Conservation (phyloP, 2,888 invertebrate species). For the Acanthosepion esculentum region DNA sequence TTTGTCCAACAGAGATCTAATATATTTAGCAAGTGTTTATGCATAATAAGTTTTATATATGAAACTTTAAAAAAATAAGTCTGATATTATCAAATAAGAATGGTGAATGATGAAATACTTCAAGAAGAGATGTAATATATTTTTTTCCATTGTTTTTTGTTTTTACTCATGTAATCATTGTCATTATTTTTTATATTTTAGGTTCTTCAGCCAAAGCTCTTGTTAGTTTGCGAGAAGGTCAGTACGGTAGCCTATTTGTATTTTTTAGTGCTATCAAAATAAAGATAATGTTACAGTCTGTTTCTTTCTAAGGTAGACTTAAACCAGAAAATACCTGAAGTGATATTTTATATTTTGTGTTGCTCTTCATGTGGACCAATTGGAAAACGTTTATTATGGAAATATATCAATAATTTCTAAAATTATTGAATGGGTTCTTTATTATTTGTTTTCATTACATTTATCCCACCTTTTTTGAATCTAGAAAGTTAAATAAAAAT, state of each 20-base stretch:
- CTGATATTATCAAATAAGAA: background rate
- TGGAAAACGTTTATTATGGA: background rate
- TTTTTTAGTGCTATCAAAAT: background rate
- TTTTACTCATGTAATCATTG: background rate
- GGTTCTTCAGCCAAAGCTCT: constrained; percentile 79
- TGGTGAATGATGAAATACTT: background rate
- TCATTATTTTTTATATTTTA: constrained; percentile 60
- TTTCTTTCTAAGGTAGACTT: too few relatives aligned
- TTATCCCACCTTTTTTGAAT: too few relatives aligned
- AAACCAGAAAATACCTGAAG: too few relatives aligned
- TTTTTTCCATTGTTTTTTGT: background rate
- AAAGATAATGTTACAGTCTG: background rate
- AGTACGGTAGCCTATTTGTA: constrained; percentile 62
- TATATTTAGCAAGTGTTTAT: background rate
- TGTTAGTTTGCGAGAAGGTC: constrained; percentile 79
- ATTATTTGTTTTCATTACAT: too few relatives aligned
- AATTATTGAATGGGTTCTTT: too few relatives aligned
- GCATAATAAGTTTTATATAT: too few relatives aligned
- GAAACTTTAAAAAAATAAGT: background rate
- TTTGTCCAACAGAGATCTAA: too few relatives aligned
- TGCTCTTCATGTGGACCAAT: background rate
- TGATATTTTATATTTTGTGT: background rate
- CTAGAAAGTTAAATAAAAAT: too few relatives aligned
- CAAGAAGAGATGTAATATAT: background rate
- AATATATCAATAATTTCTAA: background rate